Conservation (phyloP, 2,113 vertebrate genomes). For the Ellobius talpinus region DNA sequence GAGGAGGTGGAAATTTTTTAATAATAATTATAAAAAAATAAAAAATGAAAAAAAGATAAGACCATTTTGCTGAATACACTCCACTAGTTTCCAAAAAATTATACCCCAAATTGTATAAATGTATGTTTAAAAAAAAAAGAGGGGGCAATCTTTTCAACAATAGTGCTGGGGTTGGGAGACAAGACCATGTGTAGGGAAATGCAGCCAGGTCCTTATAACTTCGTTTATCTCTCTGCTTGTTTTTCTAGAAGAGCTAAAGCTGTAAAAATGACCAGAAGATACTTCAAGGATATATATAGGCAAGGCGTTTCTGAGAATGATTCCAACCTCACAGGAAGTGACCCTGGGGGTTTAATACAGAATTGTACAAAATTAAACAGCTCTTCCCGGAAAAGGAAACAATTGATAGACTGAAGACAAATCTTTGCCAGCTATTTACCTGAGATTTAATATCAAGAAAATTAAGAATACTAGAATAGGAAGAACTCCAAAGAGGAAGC, state of each 20-base stretch:
- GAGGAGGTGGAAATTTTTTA: too few species aligned
- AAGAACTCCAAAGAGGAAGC: not conserved
- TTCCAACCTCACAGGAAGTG: not conserved
- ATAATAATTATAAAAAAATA: too few species aligned
- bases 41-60: too few species aligned
- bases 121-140: not conserved
- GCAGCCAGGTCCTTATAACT: not conserved
- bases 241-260: not conserved
- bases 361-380: not conserved
- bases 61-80: not conserved
- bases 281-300: not conserved
- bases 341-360: not conserved
- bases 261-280: not conserved
- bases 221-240: not conserved
- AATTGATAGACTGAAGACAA: not conserved
- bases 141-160: not conserved
- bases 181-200: not conserved
- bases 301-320: not conserved
- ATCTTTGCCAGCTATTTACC: not conserved
- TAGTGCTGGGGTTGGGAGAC: not conserved
- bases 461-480: not conserved
- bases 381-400: not conserved
- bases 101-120: not conserved
- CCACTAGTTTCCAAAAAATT: not conserved
- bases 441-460: not conserved